Evolutionary conservation across 2,797 vertebrate species (phyloP).

Genomic region (Emydoidea blandingii): DNA sequence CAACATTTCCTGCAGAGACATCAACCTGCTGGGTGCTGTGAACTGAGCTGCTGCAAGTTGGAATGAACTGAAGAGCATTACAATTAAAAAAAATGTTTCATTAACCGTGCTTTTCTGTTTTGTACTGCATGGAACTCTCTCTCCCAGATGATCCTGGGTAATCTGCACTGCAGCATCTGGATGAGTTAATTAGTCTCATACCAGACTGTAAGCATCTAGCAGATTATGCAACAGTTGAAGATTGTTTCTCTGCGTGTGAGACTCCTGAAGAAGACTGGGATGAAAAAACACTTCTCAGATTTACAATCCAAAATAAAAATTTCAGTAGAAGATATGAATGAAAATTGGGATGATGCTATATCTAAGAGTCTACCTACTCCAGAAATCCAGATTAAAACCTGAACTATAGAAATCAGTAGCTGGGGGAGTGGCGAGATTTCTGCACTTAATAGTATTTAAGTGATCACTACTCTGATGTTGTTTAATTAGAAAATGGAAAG

Average conservation of each 20-base stretch:
- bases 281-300: constrained; percentile 46
- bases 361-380: constrained; percentile 27
- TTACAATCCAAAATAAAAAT: constrained; percentile 53
- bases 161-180: constrained; percentile 72
- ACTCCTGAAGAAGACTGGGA: constrained; percentile 56
- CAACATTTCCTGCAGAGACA: background rate
- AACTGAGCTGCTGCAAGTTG: constrained; percentile 8
- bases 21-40: rapidly evolving
- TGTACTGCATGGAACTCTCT: constrained; percentile 47
- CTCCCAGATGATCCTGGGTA: constrained; percentile 67
- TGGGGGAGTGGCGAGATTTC: background rate
- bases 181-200: constrained; percentile 65
- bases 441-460: background rate
- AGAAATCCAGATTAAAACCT: background rate
- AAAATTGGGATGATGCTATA: background rate
- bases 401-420: background rate
- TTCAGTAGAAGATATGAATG: constrained; percentile 42
- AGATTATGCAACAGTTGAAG: constrained; percentile 74
- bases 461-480: rapidly evolving
- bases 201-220: constrained; percentile 63
- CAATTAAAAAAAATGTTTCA: constrained; percentile 45
- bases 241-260: constrained; percentile 62
- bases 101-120: constrained; percentile 42
- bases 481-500: constrained; percentile 12
- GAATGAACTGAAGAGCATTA: constrained; percentile 11